phyloP scores from a whole-genome alignment of 2,113 vertebrate species.

The Prietella phreatophila region DNA sequence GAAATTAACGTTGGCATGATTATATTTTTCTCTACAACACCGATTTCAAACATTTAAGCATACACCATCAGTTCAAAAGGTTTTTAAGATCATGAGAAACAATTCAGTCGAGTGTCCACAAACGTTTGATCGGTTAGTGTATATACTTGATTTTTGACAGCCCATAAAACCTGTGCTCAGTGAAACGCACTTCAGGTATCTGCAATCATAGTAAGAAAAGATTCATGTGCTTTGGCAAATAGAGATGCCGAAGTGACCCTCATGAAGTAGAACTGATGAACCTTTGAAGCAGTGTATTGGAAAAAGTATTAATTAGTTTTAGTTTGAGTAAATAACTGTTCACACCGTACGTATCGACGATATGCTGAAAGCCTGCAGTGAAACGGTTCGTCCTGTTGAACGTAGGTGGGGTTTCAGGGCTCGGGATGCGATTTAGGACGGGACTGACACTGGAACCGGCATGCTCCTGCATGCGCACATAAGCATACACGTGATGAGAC shows the following conservation, averaged over 20 bases:
- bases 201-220: not conserved
- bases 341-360: conserved; percentile 58
- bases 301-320: not conserved
- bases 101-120: too few species aligned
- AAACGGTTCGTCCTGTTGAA: conserved; percentile 57
- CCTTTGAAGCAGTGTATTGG: not conserved
- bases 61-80: too few species aligned
- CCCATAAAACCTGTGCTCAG: not conserved
- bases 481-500: not conserved
- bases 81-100: too few species aligned
- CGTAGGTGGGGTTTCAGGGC: conserved; percentile 55
- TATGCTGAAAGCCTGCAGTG: conserved; percentile 53
- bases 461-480: conserved; percentile 44
- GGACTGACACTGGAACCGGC: conserved; percentile 55
- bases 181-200: not conserved
- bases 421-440: conserved; percentile 56
- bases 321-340: conserved; percentile 46
- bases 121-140: too few species aligned
- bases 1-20: too few species aligned
- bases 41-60: too few species aligned
- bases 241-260: not conserved
- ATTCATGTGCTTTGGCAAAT: not conserved
- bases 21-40: too few species aligned
- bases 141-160: not conserved
- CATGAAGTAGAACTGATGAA: not conserved